Conservation (phyloP, 2,113 vertebrate species). For the Smithornis capensis region DNA sequence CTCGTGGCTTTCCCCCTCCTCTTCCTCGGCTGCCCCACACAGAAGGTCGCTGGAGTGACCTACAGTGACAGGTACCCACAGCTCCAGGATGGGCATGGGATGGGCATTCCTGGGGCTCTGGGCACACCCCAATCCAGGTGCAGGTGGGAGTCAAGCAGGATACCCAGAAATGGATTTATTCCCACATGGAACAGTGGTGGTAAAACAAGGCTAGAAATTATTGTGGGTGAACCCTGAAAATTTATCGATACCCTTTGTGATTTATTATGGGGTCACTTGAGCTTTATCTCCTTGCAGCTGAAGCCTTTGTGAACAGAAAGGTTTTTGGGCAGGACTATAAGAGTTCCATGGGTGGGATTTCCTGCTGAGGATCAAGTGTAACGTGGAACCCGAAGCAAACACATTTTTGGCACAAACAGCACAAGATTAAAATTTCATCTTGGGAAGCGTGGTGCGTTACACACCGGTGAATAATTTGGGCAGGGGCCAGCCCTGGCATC, state of each 20-base stretch:
- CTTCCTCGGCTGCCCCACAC: slow-evolving; percentile 87
- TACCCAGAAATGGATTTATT: neutral
- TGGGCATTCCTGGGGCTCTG: neutral
- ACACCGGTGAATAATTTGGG: neutral
- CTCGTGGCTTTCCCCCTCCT: slow-evolving; percentile 78
- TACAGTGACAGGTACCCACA: slow-evolving; percentile 1
- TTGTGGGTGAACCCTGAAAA: neutral
- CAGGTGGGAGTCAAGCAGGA: neutral
- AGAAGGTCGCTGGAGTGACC: slow-evolving; percentile 69
- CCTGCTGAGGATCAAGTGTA: neutral
- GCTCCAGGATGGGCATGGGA: fast-evolving
- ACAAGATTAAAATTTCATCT: neutral
- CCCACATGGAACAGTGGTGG: neutral
- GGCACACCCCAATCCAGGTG: no score
- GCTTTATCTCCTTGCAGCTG: no score
- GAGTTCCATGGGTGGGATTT: neutral
- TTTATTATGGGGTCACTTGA: neutral
- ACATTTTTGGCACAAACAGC: neutral
- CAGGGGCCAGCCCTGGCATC: neutral
- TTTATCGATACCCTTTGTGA: fast-evolving
- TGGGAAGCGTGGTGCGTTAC: fast-evolving
- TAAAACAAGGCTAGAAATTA: neutral
- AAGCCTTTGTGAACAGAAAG: no score
- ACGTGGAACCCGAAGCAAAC: fast-evolving
- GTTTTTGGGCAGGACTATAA: neutral